Base-by-base conservation (phyloP, 2,888 invertebrate genomes). In the Cabera pusaria region DNA sequence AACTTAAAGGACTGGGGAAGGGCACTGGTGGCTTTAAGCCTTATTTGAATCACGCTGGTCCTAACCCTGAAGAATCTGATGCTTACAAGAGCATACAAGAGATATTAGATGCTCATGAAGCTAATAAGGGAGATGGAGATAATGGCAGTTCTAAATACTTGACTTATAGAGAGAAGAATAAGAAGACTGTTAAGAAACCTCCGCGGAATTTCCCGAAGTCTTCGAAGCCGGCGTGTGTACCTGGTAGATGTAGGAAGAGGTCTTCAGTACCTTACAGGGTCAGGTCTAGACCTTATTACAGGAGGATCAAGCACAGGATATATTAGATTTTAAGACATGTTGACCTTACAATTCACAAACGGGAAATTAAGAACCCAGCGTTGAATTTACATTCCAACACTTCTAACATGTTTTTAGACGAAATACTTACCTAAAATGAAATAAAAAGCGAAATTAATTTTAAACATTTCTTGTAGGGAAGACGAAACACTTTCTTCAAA, bases 101-200 rank as follows among this genome's bases (percentile, higher is more conserved):
- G 6, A 85, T 85, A 24, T 44, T 85, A 10, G 79, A 83, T 5
- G 81, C 84, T 0, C 82, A 86, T 24, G 81, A 84, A 60, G 72
- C 69, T 0, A 83, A 81, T 32, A 61, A 64, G 24, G 65, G 67
- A 1, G 57, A 42, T 2, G 20, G 21, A 9, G 35, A 67, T 5
- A 62, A 62, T 8, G 56, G 47, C 6, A 55, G 56, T 36, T 48
- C 61, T 5, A 69, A 65, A 40, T 65, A 72, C 44, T 34, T 63
- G 6, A 54, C 48, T 1, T 59, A 72, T 22, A 67, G 66, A 33
- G 50, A 44, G 9, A 43, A 47, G 10, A 46, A 44, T n/a, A 48
- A 42, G 3, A 64, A 63, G 16, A 49, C 46, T 22, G 70, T 62
- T 29, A 74, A 59, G 14, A 69, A 57, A 19, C 56, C 71, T 0